Evolutionary conservation across 2,888 invertebrate genomes (phyloP), one percentile per base, ranked within the genome.

Genomic region (Andrena bicolor): DNA sequence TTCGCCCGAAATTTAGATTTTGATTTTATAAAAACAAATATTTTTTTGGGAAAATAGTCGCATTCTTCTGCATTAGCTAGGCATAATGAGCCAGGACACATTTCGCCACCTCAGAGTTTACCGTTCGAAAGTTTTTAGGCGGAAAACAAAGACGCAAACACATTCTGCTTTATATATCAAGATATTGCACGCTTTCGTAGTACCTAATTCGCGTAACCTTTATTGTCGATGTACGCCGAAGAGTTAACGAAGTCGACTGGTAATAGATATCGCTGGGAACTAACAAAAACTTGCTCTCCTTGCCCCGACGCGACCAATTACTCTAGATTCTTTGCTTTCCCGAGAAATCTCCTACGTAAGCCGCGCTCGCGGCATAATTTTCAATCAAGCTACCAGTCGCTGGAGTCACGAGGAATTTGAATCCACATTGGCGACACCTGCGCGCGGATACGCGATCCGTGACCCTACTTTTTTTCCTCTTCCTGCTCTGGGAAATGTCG

Each of bases 211-310:
- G 48, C 16, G 28, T 10, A 74, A 71, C 63, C 48, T 61, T 76
- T 76, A 76, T 64, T 58, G 53, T 58, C 20, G 41, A 41, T 16
- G 32, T 49, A 49, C 16, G 26, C 10, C 26, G 20, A 13, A 20
- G n/a, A 49, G 35, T 68, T 49, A 49, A 68, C 60, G 26, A 71
- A 60, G 66, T 74, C 61, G 35, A 35, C 49, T 30, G 30, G 61
- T 74, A 69, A 79, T 68, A 72, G 84, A 71, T 82, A 79, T 80
- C 71, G 74, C 28, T 53, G 30, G 72, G 60, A 76, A 66, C 63
- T 76, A 48, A 83, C 76, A 90, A 87, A 89, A 87, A 90, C 88
- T 87, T 71, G 90, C 87, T 90, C 88, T 86, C 90, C 90, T 90
- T 90, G 90, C 82, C 88, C 89, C 87, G 86, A 16, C 83, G 70